Evolutionary conservation across 2,888 invertebrate species (phyloP).

Genomic region (Drosophila longiperda): DNA sequence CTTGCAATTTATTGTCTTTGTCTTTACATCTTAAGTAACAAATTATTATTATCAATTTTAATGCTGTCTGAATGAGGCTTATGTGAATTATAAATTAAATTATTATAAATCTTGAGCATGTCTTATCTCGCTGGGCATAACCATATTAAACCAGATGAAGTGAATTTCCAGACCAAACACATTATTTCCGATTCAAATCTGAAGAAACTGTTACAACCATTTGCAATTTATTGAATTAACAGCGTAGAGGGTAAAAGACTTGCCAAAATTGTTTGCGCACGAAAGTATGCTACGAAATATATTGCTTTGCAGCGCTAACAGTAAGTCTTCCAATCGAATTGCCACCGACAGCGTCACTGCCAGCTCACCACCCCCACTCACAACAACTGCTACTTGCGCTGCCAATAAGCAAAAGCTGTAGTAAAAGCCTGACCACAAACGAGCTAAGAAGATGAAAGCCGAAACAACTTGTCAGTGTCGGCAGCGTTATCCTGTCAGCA

Average conservation of each 20-base stretch:
- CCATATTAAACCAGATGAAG: background rate
- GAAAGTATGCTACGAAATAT: slow-evolving; percentile 78
- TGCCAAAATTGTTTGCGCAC: slow-evolving; percentile 63
- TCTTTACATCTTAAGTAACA: background rate
- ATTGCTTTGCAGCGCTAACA: slow-evolving; percentile 53
- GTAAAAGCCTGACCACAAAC: slow-evolving; percentile 35
- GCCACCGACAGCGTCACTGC: background rate
- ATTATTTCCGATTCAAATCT: background rate
- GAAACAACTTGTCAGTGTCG: slow-evolving; percentile 71
- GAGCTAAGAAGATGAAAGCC: slow-evolving; percentile 43
- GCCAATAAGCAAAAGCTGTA: slow-evolving; percentile 17
- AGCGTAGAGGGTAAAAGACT: slow-evolving; percentile 18
- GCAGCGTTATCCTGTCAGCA: slow-evolving; percentile 68
- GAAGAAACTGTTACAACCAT: background rate
- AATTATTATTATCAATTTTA: background rate
- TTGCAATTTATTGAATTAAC: background rate
- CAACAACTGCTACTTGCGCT: too few species aligned
- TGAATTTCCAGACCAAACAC: background rate
- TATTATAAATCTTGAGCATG: background rate
- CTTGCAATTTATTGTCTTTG: too few species aligned
- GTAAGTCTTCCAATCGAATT: slow-evolving; percentile 8
- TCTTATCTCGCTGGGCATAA: background rate
- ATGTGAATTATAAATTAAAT: background rate
- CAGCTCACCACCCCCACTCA: slow-evolving; percentile 2
- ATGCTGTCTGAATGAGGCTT: background rate